Base-by-base conservation (phyloP, 2,113 vertebrate genomes). In the Grantiella picta region DNA sequence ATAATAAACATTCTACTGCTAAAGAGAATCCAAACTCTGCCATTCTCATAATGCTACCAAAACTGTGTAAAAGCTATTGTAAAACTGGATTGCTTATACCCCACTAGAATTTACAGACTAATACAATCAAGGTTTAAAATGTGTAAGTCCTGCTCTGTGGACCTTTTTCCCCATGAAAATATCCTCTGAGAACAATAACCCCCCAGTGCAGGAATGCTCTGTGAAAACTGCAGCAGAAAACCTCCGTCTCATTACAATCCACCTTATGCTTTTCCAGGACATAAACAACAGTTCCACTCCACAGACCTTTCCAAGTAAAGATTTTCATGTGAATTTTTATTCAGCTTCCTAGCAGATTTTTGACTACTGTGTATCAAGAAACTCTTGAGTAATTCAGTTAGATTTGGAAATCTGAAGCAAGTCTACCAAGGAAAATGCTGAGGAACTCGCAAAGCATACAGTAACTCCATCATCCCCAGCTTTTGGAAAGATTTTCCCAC, bases 401-500 rank as follows among this genome's bases (percentile, higher is more conserved):
- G 17, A 77, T 84, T n/a, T 82, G 33, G 70, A 94, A 90, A 42
- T 53, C 47, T 63, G n/a, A 83, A 70, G 60, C 35, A 70, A 70
- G 42, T n/a, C 71, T 56, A 87, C 35, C 17, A 61, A 63, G 31
- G 21, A 59, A 72, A 87, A 81, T 16, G 60, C 56, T n/a, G 40
- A 71, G 47, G 60, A 89, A 56, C 53, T 57, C 49, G 24, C 14
- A 57, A 81, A 93, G 53, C 60, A n/a, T 18, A 44, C 19, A 35
- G 27, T 22, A 42, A 45, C 16, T 36, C 36, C 60, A 28, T 11
- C 45, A 82, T 38, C 13, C 63, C 31, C 71, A 88, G 64, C 52
- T 86, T 92, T 82, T 61, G 27, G 72, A 75, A 93, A 44, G 36
- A 40, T 52, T 84, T 95, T 90, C 88, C 93, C 80, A 93, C 7